A percentile compares a stretch with the other conserved stretches of the same genome.
Evolutionary conservation across 2,797 vertebrate species (phyloP).

Genomic region (Chaetophractus vellerosus): DNA sequence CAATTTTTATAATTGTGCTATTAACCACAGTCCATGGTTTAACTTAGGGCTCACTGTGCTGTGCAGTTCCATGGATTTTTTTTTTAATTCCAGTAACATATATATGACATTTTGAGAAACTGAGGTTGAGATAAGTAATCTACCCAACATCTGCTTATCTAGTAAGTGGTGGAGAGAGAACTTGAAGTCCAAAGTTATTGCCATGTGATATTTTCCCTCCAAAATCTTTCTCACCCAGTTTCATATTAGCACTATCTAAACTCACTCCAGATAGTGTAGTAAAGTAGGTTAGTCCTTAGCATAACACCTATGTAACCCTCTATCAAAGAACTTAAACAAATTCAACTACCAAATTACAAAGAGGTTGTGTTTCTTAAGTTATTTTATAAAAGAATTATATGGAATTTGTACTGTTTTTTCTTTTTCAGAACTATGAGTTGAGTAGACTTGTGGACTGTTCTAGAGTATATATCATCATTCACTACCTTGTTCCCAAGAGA

Average conservation of each 20-base stretch:
- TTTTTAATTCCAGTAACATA: too few species aligned
- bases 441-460: neutral
- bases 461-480: neutral
- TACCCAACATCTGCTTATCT: neutral
- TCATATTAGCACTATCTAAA: neutral
- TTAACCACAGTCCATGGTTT: too few species aligned
- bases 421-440: neutral
- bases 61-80: too few species aligned
- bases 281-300: neutral
- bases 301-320: neutral
- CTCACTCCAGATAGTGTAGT: fast-evolving
- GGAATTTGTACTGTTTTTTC: conserved; percentile 31
- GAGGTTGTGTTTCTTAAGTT: neutral
- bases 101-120: neutral
- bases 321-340: neutral
- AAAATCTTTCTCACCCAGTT: neutral
- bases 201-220: neutral
- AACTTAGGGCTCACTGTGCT: too few species aligned
- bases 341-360: conserved; percentile 40
- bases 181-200: neutral
- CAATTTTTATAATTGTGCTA: too few species aligned
- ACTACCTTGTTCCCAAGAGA: conserved; percentile 25
- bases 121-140: neutral
- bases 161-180: neutral
- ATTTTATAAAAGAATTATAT: conserved; percentile 1